Evolutionary conservation across 2,113 vertebrate genomes (phyloP).

Genomic region (Campylomormyrus numenius): DNA sequence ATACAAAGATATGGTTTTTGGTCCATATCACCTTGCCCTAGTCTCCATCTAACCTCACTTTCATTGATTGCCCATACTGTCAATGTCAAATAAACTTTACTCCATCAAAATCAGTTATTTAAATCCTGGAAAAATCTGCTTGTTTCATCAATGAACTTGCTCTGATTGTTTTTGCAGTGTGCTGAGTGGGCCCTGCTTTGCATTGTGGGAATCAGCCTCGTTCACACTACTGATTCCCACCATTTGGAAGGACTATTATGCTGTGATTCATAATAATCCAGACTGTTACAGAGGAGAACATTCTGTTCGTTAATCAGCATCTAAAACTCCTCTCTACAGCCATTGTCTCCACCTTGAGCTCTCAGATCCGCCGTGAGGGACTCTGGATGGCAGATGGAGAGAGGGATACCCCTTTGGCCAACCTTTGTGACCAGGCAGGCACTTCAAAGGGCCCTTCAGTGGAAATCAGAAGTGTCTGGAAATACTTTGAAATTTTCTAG

Average conservation of each 20-base stretch:
- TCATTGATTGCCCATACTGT: background rate
- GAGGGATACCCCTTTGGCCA: conserved; percentile 22
- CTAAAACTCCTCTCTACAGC: conserved; percentile 37
- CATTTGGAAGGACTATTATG: conserved; percentile 22
- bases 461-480: background rate
- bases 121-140: conserved; percentile 2
- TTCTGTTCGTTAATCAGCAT: conserved; percentile 43
- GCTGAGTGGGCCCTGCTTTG: conserved; percentile 23
- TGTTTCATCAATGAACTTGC: background rate
- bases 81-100: background rate
- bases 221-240: conserved; percentile 21
- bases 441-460: background rate
- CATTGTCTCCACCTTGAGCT: conserved; percentile 33
- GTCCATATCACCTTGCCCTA: background rate
- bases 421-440: conserved; percentile 14
- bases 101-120: background rate
- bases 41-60: background rate
- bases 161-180: background rate
- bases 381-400: background rate
- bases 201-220: conserved; percentile 20
- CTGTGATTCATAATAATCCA: conserved; percentile 40
- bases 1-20: background rate
- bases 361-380: conserved; percentile 16
- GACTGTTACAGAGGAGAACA: conserved; percentile 25
- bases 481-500: conserved; percentile 5